Percentiles rank a stretch among this genome's conserved stretches.
These are phyloP conservation scores for Tromatobia lineatoria DNA, from an alignment of 2,888 invertebrate genomes.

Conservation along the genomic window DNA sequence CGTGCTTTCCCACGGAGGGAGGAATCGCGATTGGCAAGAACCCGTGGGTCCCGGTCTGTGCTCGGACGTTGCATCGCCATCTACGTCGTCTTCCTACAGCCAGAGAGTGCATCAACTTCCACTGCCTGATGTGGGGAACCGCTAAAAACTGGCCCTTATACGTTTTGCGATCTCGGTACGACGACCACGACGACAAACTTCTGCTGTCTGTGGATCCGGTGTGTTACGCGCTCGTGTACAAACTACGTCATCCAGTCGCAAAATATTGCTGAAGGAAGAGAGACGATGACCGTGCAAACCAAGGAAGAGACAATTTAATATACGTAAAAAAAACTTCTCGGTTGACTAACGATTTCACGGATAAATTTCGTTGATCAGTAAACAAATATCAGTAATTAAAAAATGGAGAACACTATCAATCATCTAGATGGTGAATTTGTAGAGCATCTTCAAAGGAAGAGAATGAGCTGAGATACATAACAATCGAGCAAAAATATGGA, in stretches of 20 bases:
- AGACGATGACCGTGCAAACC: conserved; percentile 23
- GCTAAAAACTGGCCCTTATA: conserved; percentile 68
- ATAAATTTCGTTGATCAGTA: too few species aligned
- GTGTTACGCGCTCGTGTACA: conserved; percentile 7
- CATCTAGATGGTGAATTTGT: too few species aligned
- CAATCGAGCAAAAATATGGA: too few species aligned
- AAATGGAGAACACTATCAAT: too few species aligned
- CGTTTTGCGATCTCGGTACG: conserved; percentile 56
- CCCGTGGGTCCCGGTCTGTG: conserved; percentile 43
- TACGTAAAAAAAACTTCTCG: background rate
- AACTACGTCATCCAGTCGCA: conserved; percentile 19
- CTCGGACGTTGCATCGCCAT: conserved; percentile 65
- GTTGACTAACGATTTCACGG: too few species aligned
- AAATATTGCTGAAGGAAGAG: background rate
- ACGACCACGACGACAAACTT: conserved; percentile 24
- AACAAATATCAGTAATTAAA: too few species aligned
- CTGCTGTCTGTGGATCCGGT: conserved; percentile 24
- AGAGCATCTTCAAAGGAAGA: too few species aligned
- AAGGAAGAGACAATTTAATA: background rate
- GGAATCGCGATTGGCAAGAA: conserved; percentile 70
- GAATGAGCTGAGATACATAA: too few species aligned
- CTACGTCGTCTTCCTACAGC: conserved; percentile 60
- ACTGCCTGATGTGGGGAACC: conserved; percentile 60
- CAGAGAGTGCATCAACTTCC: conserved; percentile 21
- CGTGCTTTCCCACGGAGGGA: conserved; percentile 71